Evolutionary conservation across 2,113 vertebrate species (phyloP), one percentile per base, ranked within the genome.

Genomic region (Cottus gobio): DNA sequence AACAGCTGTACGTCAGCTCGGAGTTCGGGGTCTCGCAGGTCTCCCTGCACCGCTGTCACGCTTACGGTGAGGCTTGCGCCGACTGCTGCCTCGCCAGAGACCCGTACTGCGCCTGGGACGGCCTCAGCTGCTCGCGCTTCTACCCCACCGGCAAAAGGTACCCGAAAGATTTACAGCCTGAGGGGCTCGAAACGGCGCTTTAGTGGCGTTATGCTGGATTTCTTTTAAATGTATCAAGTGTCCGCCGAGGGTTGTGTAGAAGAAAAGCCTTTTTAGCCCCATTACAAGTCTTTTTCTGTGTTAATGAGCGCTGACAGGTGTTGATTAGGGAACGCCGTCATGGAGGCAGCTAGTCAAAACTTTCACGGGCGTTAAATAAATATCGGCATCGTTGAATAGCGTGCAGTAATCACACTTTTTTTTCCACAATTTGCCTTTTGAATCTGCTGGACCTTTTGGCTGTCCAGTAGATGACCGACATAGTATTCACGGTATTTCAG

Each of bases 51-150:
- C 98, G 97, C 34, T 99, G 98, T 80, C 95, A 97, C 79, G 95
- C 98, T 81, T 99, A 99, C 0, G 98, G 98, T 0, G 95, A 96
- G 0, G 98, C 98, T 30, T 99, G 98, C 0, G 98, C 98, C 0
- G 98, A 99, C 93, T 99, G 98, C 93, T 99, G 98, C 92, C 95
- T 99, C 0, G 98, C 98, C 26, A 92, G 98, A 36, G 98, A 99
- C 68, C 98, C 98, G 0, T 99, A 99, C 93, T 99, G 98, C 0
- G 98, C 98, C 79, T 99, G 98, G 98, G 98, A 99, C 3, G 98
- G 98, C n/a, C 95, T 91, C 74, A 96, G 96, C 86, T 99, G 98
- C 92, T 98, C 98, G 8, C 96, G 96, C 73, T 99, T 99, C 89
- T 99, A 98, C 66, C 97, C 97, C 52, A 97, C 96, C 1, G 97